Percentiles rank a stretch among this genome's conserved stretches.
Evolutionary conservation across 2,797 vertebrate species (phyloP).

Genomic region (Yasuhikotakia modesta): DNA sequence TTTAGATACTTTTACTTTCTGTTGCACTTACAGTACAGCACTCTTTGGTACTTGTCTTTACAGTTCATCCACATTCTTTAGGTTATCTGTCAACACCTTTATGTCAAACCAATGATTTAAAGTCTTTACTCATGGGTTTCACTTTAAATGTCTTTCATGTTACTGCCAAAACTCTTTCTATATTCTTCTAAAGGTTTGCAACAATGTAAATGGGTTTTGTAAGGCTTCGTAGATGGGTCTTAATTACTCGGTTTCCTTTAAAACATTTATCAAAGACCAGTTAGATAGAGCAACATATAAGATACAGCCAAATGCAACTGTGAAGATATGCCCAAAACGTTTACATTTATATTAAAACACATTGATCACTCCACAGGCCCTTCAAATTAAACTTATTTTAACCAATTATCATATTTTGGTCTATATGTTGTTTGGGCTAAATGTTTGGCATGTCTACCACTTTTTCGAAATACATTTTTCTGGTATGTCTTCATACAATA

Average conservation of each 20-base stretch:
- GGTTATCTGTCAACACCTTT: background rate
- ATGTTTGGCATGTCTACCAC: no score
- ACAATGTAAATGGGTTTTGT: background rate
- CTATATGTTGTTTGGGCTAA: constrained; percentile 27
- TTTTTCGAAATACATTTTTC: background rate
- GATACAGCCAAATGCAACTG: background rate
- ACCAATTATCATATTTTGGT: background rate
- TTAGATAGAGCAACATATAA: background rate
- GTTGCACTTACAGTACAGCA: background rate
- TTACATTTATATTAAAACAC: no score
- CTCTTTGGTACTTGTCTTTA: background rate
- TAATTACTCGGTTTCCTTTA: no score
- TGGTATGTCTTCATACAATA: constrained; percentile 17
- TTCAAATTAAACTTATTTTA: no score
- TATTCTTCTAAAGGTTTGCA: background rate
- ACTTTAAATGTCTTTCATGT: background rate
- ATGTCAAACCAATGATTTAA: background rate
- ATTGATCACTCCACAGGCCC: no score
- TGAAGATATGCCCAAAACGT: no score
- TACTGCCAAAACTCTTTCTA: no score
- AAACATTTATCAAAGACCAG: background rate
- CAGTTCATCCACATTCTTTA: background rate
- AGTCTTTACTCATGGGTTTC: background rate
- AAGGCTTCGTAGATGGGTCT: no score
- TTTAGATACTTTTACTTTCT: background rate